phyloP scores from a whole-genome alignment of 2,888 invertebrate species.

The Eristalinus aeneus region DNA sequence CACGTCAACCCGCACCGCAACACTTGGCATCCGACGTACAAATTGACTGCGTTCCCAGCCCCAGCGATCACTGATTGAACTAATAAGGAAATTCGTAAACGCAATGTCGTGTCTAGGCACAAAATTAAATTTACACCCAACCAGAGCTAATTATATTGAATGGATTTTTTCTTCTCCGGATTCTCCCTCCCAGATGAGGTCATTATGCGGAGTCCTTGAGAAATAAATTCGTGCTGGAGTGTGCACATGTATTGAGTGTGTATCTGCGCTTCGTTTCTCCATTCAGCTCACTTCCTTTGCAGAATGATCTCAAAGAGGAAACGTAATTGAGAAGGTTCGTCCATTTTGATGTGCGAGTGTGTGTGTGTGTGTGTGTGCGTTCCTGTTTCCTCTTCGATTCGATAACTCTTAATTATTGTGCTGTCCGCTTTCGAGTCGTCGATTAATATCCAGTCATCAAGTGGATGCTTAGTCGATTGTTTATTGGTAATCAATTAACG shows the following conservation, averaged over 20 bases:
- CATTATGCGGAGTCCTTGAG: conserved; percentile 17
- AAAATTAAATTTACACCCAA: not conserved
- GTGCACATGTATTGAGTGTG: not conserved
- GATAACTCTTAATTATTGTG: conserved; percentile 48
- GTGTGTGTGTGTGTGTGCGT: not conserved
- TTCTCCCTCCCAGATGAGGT: not conserved
- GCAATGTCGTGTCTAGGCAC: not conserved
- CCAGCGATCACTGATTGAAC: not conserved
- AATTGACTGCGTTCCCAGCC: not conserved
- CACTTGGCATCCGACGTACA: not conserved
- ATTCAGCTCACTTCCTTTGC: not conserved
- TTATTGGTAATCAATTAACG: conserved; percentile 42
- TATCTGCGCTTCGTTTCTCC: not conserved
- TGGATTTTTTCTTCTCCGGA: conserved; percentile 18
- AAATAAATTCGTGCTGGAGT: not conserved
- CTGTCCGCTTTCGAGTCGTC: conserved; percentile 28
- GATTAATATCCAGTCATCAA: conserved; percentile 44
- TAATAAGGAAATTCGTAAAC: not conserved
- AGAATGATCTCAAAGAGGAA: not conserved
- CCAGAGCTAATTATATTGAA: conserved; percentile 24
- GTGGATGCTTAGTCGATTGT: conserved; percentile 36
- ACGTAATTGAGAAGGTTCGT: conserved; percentile 29
- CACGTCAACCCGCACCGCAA: not conserved
- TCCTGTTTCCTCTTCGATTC: conserved; percentile 15
- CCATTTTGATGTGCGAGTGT: not conserved